These are phyloP conservation scores for Tridacna crocea DNA, from an alignment of 2,888 invertebrate species.

Conservation along the genomic window DNA sequence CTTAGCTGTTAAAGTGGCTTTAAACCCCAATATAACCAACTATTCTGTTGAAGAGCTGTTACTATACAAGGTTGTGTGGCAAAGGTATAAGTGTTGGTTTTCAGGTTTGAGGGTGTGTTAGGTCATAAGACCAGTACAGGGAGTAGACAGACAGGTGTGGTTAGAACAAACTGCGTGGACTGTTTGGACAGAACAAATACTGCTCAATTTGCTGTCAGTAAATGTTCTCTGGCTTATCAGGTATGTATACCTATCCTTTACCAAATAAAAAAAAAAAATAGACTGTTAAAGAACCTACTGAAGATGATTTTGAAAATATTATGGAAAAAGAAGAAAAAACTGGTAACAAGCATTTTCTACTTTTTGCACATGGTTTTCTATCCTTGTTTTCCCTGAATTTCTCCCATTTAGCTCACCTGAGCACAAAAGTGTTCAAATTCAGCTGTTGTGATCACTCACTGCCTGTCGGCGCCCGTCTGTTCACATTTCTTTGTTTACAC, in stretches of 20 bases:
- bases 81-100: neutral
- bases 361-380: neutral
- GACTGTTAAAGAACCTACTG: neutral
- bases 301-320: neutral
- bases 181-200: constrained; percentile 99
- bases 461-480: too few relatives aligned
- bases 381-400: too few relatives aligned
- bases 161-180: constrained; percentile 98
- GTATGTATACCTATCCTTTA: constrained; percentile 83
- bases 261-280: neutral
- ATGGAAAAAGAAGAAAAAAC: neutral
- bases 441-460: too few relatives aligned
- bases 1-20: too few relatives aligned
- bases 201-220: constrained; percentile 98
- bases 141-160: constrained; percentile 84
- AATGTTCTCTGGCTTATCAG: constrained; percentile 92
- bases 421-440: too few relatives aligned
- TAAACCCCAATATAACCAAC: too few relatives aligned
- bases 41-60: neutral
- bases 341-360: neutral
- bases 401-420: neutral
- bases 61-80: neutral
- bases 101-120: constrained; percentile 17
- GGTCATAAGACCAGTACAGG: constrained; percentile 65
- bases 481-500: too few relatives aligned